phyloP scores from a whole-genome alignment of 1,140 invertebrate species.

The Pogonomyrmex californicus region DNA sequence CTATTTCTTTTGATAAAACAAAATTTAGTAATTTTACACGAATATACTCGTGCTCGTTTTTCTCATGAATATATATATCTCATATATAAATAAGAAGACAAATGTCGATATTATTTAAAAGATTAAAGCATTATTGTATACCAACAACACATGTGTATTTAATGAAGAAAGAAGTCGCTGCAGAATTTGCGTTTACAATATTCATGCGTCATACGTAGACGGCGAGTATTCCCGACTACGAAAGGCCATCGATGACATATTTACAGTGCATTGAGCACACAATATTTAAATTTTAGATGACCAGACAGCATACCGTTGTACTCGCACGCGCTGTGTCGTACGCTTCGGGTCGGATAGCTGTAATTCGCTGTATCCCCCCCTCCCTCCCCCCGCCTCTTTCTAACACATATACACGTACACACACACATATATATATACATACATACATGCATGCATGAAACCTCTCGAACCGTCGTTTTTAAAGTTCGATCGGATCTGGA shows the following conservation, averaged over 20 bases:
- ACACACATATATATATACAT: background rate
- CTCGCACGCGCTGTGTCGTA: constrained; percentile 61
- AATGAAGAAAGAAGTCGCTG: constrained; percentile 30
- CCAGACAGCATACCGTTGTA: constrained; percentile 65
- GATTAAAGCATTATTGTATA: constrained; percentile 20
- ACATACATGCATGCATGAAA: constrained; percentile 6
- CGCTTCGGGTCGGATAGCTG: constrained; percentile 77
- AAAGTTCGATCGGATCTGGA: constrained; percentile 63
- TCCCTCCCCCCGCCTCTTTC: background rate
- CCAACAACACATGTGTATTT: background rate
- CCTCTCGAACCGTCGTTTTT: constrained; percentile 63
- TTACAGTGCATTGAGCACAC: constrained; percentile 71
- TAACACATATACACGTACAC: background rate
- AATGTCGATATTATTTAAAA: background rate
- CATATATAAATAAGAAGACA: background rate
- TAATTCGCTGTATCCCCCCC: constrained; percentile 71
- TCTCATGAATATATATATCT: no score
- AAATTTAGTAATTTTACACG: background rate
- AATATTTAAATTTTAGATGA: constrained; percentile 79
- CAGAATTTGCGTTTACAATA: constrained; percentile 36
- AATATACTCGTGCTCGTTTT: background rate
- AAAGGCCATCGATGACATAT: constrained; percentile 65
- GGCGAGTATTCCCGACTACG: constrained; percentile 29
- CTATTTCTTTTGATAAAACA: constrained; percentile 1
- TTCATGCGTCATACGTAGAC: constrained; percentile 52